Base-by-base conservation (phyloP, 2,797 vertebrate genomes). In the Phalanger gymnotis region DNA sequence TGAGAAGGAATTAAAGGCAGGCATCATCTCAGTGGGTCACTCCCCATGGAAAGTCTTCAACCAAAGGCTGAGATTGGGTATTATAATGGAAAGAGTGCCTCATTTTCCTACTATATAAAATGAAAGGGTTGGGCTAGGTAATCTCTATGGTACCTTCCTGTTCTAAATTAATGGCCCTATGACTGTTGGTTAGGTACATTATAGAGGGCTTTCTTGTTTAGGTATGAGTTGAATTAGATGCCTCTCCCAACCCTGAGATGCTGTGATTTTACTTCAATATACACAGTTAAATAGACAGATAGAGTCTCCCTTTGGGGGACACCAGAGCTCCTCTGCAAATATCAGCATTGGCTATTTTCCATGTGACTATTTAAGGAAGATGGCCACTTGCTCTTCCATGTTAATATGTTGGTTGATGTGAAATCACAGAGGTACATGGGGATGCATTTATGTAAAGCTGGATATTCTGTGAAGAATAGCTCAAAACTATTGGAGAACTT, bases 351-450 rank as follows among this genome's bases (percentile, higher is more conserved):
- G 51, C 54, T 91, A 13, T 95, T 91, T 95, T 94, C 90, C 54
- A 28, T 2, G 6, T 90, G 12, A 13, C 25, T 96, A 94, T 96
- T 95, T 57, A 95, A 97, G 91, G 95, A 96, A 93, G 51, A 11
- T 30, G 13, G 51, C 27, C 93, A 95, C 96, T 94, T 55, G 89
- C 54, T 94, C 93, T 81, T 31, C 90, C 93, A 93, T n/a, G 25
- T 34, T 94, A 89, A 93, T 10, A 13, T 91, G 47, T 58, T 53
- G 58, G 34, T 55, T 53, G 87, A 34, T 90, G 51, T 90, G 89
- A 94, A 96, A 95, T 92, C 47, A 95, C 89, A 58, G 92, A 96
- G 55, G 51, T 87, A n/a, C 81, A 27, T 1, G 25, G 40, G 31
- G 53, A 30, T 94, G 94, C 55, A 56, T 91, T 91, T 95, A 57